Conservation (phyloP, 2,797 vertebrate species). For the Margarornis squamiger region DNA sequence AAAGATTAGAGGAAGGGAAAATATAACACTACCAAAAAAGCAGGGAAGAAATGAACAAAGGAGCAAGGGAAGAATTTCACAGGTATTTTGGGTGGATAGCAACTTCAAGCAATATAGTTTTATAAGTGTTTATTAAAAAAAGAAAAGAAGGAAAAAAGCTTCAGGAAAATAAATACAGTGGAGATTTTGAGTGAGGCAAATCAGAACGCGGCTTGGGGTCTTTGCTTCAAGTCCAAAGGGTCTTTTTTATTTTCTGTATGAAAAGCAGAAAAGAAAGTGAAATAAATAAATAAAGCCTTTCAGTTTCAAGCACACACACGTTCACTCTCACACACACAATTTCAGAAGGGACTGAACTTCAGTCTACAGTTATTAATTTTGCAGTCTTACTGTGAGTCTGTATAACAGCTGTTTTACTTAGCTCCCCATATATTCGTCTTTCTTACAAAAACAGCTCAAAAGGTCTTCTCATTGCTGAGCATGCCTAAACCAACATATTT, state of each 20-base stretch:
- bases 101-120: conserved; percentile 66
- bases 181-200: conserved; percentile 69
- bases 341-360: conserved; percentile 45
- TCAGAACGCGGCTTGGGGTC: conserved; percentile 62
- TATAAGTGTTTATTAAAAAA: conserved; percentile 71
- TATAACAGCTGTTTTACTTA: not conserved
- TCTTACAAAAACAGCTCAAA: not conserved
- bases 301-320: conserved; percentile 19
- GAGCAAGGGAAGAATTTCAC: conserved; percentile 31
- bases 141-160: conserved; percentile 61
- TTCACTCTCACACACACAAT: not conserved
- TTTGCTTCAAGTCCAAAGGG: conserved; percentile 65
- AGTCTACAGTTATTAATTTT: conserved; percentile 52
- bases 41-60: conserved; percentile 6
- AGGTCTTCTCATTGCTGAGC: not conserved
- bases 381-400: not conserved
- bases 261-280: conserved; percentile 33
- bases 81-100: conserved; percentile 40
- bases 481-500: not conserved
- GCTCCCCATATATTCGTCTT: not conserved
- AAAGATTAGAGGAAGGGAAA: not conserved
- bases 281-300: conserved; percentile 63
- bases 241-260: conserved; percentile 48
- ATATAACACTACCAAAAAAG: not conserved
- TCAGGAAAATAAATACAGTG: conserved; percentile 70